Evolutionary conservation across 2,797 vertebrate genomes (phyloP), one percentile per base, ranked within the genome.

Genomic region (Pangasius sanitwongsei): DNA sequence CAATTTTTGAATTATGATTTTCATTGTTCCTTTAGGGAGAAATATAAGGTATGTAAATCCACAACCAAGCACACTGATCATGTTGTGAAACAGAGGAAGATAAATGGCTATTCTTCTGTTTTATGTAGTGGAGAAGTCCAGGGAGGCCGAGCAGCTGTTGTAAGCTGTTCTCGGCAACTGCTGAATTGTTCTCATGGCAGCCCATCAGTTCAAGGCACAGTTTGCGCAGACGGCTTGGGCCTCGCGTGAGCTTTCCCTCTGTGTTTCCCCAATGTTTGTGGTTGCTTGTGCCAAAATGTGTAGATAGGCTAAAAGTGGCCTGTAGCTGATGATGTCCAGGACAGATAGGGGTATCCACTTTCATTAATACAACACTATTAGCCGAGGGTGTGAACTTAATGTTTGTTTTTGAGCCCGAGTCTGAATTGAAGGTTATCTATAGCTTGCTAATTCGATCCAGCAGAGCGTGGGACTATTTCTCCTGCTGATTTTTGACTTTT

Each of bases 401-500:
- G 81, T 94, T 93, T 94, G 92, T 93, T 92, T 93, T 90, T 70
- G 85, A 92, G 93, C 91, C 92, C 92, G 91, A 91, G 87, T 87
- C 92, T 93, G 89, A 93, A 94, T 94, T 94, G 92, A 94, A 93
- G 91, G 93, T 95, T 96, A 96, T 96, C 95, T 96, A 94, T 95
- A 95, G 94, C 93, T 72, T 91, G 93, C 88, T 96, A 96, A 96
- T 96, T 95, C 91, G 90, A 96, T 95, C 94, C 96, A 95, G 93
- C 94, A 95, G 95, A 88, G 87, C 55, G 87, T 90, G 85, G 90
- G 89, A 89, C 90, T 88, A 86, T 93, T 9, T 85, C 78, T 57
- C 90, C 92, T 92, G 93, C 93, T 94, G 95, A 96, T 95, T 96
- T 95, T 94, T 95, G 94, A 95, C 93, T 95, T 94, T 95, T 94